Base-by-base conservation (phyloP, 2,888 invertebrate species). In the Athalia circularis region DNA sequence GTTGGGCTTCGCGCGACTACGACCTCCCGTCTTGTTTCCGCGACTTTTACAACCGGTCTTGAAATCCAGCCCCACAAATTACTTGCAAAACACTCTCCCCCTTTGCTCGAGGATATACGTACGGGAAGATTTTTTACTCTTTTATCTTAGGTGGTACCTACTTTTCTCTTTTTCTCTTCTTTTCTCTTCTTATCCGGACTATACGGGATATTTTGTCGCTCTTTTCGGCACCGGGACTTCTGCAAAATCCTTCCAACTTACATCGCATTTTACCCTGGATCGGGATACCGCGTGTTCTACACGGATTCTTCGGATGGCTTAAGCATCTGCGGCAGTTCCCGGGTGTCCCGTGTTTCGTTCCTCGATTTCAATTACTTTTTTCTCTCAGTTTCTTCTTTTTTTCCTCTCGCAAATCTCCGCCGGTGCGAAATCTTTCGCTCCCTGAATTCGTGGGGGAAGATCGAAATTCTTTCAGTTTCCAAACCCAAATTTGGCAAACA, bases 51-150 rank as follows among this genome's bases (percentile, higher is more conserved):
- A 68, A 68, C 52, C 64, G 68, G 54, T 68, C 6, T 52, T n/a
- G 52, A 68, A 48, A 68, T 68, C 54, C 68, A 68, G 68, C 15
- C 6, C 29, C 54, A 68, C 54, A 68, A 68, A 68, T 68, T 68
- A 68, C 68, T 50, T 52, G 68, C 52, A n/a, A 68, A 68, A 68
- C 50, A 68, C 68, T 65, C 29, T 29, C 29, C 29, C 29, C 29
- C 29, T 29, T 2, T 29, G 29, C 29, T 29, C 29, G 29, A 29
- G 29, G 29, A 29, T 29, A 15, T 43, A 11, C 52, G 9, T 43
- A 11, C 52, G 29, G 9, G 50, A n/a, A 15, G 3, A 0, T 61
- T 61, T 61, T n/a, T 61, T 61, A n/a, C 13, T n/a, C 13, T 61
- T 61, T 61, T n/a, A 3, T 61, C 5, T 61, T 15, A 4, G 11